Evolutionary conservation across 2,113 vertebrate genomes (phyloP).

Genomic region (Pachycephala philippinensis): DNA sequence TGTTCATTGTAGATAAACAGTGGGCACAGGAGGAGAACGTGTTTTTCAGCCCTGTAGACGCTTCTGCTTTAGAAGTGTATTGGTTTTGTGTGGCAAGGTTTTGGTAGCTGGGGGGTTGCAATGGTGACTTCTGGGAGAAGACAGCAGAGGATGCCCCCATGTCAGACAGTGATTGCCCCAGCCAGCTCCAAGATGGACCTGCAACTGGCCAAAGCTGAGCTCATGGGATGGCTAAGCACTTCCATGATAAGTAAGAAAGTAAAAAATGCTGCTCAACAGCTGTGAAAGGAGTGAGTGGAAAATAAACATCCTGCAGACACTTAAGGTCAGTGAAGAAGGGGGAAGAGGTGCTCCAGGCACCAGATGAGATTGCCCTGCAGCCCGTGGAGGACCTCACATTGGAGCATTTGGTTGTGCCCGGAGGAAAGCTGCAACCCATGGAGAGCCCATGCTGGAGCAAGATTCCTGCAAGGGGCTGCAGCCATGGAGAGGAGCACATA

Average conservation of each 20-base stretch:
- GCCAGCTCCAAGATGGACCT: not conserved
- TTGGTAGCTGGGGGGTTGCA: not conserved
- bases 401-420: not conserved
- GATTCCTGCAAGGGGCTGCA: not conserved
- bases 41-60: not conserved
- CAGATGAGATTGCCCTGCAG: not conserved
- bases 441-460: not conserved
- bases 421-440: not conserved
- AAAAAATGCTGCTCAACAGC: not conserved
- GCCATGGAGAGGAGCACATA: rapidly evolving
- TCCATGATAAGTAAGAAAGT: not conserved
- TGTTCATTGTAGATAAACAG: not conserved
- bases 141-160: not conserved
- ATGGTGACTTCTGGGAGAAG: not conserved
- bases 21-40: not conserved
- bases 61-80: not conserved
- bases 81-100: not conserved
- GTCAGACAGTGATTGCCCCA: not conserved
- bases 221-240: not conserved
- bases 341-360: not conserved
- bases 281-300: not conserved
- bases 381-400: rapidly evolving
- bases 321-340: not conserved
- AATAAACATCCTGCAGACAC: not conserved
- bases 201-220: not conserved